These are phyloP conservation scores for Lonchura striata DNA, from an alignment of 2,113 vertebrate genomes.

Conservation along the genomic window DNA sequence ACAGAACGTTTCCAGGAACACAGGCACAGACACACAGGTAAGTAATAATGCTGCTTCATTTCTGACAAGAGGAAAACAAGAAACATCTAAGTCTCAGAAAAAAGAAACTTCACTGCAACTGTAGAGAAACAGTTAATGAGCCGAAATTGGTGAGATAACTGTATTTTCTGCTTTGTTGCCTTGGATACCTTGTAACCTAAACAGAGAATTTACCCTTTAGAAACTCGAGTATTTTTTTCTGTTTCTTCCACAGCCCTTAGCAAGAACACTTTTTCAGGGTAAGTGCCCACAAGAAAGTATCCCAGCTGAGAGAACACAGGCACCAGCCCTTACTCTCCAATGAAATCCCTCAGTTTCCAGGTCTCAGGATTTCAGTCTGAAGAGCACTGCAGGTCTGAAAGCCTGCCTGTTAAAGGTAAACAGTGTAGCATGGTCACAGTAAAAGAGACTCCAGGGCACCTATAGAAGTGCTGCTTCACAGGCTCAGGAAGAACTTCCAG, in stretches of 20 bases:
- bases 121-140: not conserved
- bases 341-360: not conserved
- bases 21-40: fast-evolving
- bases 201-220: not conserved
- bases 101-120: not conserved
- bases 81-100: not conserved
- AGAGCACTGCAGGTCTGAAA: not conserved
- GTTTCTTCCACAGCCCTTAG: not conserved
- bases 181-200: not conserved
- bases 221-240: not conserved
- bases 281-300: not conserved
- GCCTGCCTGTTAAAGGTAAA: not conserved
- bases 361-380: not conserved
- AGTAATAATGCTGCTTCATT: not conserved
- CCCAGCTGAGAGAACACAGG: not conserved
- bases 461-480: not conserved
- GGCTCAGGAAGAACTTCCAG: not conserved
- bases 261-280: not conserved
- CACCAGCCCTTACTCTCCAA: too few relatives aligned
- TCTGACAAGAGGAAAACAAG: not conserved
- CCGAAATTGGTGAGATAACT: not conserved
- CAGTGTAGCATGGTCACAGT: not conserved
- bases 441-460: not conserved
- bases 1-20: not conserved
- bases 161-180: not conserved